Percentiles rank a stretch among this genome's conserved stretches.
These are phyloP conservation scores for Globodera rostochiensis DNA, from an alignment of 1,140 invertebrate genomes.

Conservation along the genomic window DNA sequence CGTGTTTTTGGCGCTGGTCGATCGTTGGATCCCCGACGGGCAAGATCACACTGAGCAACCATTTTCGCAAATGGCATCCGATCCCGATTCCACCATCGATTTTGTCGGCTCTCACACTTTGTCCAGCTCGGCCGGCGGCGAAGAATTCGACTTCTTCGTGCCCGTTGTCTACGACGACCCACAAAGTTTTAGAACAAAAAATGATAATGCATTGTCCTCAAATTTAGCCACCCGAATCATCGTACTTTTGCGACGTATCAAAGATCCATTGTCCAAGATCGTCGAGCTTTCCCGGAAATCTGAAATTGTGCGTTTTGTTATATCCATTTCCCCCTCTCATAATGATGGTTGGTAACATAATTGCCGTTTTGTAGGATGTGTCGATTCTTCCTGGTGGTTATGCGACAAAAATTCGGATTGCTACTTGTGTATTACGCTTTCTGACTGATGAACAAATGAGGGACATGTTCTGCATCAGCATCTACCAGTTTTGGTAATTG, in stretches of 20 bases:
- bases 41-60: slow-evolving; percentile 7
- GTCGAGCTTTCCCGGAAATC: slow-evolving; percentile 24
- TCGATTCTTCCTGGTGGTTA: slow-evolving; percentile 27
- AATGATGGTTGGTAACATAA: not conserved
- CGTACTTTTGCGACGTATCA: slow-evolving; percentile 9
- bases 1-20: slow-evolving; percentile 27
- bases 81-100: slow-evolving; percentile 37
- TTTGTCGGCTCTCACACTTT: slow-evolving; percentile 12
- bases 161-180: slow-evolving; percentile 34
- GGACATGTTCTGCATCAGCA: slow-evolving; percentile 25
- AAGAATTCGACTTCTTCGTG: slow-evolving; percentile 14
- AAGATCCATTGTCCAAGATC: slow-evolving; percentile 14
- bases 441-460: slow-evolving; percentile 33
- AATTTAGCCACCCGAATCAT: slow-evolving; percentile 17
- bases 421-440: slow-evolving; percentile 32
- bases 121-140: not conserved
- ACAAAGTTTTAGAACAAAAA: not conserved
- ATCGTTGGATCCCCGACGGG: slow-evolving; percentile 13
- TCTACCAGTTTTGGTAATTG: slow-evolving; percentile 30
- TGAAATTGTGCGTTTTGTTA: slow-evolving; percentile 8
- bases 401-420: slow-evolving; percentile 37
- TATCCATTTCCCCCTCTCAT: no score
- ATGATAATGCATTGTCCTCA: not conserved
- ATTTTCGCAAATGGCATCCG: slow-evolving; percentile 6
- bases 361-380: slow-evolving; percentile 19